Evolutionary conservation across 2,113 vertebrate species (phyloP), one percentile per base, ranked within the genome.

Genomic region (Perca fluviatilis): DNA sequence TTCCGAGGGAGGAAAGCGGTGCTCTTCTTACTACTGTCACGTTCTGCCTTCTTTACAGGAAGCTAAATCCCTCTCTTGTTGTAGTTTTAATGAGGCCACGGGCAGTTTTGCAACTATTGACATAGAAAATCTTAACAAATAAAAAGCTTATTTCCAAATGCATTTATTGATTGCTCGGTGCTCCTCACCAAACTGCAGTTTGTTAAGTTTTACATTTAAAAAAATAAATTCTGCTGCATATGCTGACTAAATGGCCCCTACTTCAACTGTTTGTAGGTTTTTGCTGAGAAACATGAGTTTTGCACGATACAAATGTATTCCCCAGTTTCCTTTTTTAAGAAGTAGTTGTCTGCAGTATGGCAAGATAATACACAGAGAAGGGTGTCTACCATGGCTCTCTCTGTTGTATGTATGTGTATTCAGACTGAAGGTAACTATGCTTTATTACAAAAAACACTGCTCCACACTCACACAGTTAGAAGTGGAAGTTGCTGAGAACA

Each of bases 11-110:
- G 77, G 27, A 14, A 64, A 75, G 47, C 2, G 1, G 36, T 3
- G 69, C 21, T 79, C 49, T 62, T 33, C n/a, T 21, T 19, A 18
- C 46, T 50, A 50, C 67, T 68, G 76, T 77, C 60, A 80, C 47
- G 30, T 64, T 67, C 21, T 70, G 73, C 43, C 11, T 77, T 77
- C 67, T 86, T 86, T 78, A 84, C 80, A 77, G 79, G 58, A 56
- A 57, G 15, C 56, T n/a, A 74, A 83, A 83, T 80, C 72, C 57
- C 0, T 84, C 78, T 60, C 46, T 57, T 23, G 65, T 72, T 74
- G 43, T 68, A 36, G 47, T 68, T 86, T 78, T 88, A 90, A 89
- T 77, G 74, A 90, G 63, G 79, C 43, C 49, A 73, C 3, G 60
- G 13, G 2, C 25, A 46, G 47, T 58, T 74, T 50, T 21, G 18